Base-by-base conservation (phyloP, 2,888 invertebrate species). In the Seira musarum region DNA sequence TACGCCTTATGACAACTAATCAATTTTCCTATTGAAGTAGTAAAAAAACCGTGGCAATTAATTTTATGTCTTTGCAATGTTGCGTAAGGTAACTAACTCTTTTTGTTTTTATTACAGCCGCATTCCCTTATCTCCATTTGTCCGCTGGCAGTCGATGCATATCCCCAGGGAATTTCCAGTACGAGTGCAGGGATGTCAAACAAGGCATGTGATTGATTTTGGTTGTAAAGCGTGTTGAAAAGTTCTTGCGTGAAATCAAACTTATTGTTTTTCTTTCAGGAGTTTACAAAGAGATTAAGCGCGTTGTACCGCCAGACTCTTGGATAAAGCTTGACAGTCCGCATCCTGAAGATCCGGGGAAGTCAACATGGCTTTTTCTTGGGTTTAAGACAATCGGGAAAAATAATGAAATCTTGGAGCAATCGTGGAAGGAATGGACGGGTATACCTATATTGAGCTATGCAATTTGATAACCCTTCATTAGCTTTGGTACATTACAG, bases 361-460 rank as follows among this genome's bases (percentile, higher is more conserved):
- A 79, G 13, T 72, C 84, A 1, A 84, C 86, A 0, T 87, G 86
- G 86, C 73, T 87, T 2, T 76, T 89, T 35, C 86, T 89, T 22
- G 89, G 89, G 1, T 89, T 89, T 87, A 89, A 89, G 84, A 88
- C 88, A 63, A 85, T 89, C 17, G 89, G 89, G 57, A 80, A 88
- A 87, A 74, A 88, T 87, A 79, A 86, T 88, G 86, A 87, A 63
- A 66, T 70, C 73, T 81, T 63, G 81, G 84, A 80, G 85, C 87
- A 60, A 88, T 80, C 89, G 2, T 90, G 90, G 90, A 90, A 89
- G 84, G 90, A 90, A 77, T 90, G 89, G 90, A 89, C 89, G 5
- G 89, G 83, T 74, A 76, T n/a, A n/a, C n/a, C n/a, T n/a, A n/a
- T n/a, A n/a, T n/a, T n/a, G n/a, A n/a, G n/a, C n/a, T n/a, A n/a